Percentiles rank a stretch among this genome's conserved stretches.
These are phyloP conservation scores for Apeira syringaria DNA, from an alignment of 2,888 invertebrate genomes.

Conservation along the genomic window DNA sequence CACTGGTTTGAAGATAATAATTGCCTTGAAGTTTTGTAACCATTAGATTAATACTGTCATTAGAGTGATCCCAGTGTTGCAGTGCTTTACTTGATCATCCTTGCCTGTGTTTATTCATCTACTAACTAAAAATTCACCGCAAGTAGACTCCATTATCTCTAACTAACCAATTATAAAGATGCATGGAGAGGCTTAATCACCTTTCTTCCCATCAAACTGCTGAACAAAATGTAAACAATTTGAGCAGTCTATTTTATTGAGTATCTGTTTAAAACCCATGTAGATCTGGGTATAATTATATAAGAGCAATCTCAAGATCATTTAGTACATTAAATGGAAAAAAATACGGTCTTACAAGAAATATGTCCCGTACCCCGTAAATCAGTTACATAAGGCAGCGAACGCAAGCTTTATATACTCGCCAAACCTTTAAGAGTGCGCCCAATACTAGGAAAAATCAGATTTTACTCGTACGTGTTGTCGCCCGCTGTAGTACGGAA, in stretches of 20 bases:
- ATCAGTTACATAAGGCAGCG: constrained; percentile 14
- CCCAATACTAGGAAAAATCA: no score
- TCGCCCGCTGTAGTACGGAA: no score
- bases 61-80: constrained; percentile 79
- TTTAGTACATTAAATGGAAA: no score
- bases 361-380: no score
- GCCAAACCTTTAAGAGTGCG: constrained; percentile 26
- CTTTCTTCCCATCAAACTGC: constrained; percentile 40
- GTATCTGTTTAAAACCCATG: constrained; percentile 37
- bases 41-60: constrained; percentile 77
- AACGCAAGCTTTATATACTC: constrained; percentile 19
- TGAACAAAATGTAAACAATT: constrained; percentile 19
- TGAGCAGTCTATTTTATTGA: constrained; percentile 6
- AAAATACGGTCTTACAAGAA: no score
- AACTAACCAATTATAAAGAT: constrained; percentile 66
- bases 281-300: constrained; percentile 49
- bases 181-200: constrained; percentile 73
- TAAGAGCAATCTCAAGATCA: no score
- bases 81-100: constrained; percentile 85
- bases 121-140: constrained; percentile 75
- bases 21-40: constrained; percentile 80
- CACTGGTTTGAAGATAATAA: constrained; percentile 79
- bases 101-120: constrained; percentile 84
- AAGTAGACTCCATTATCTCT: constrained; percentile 64
- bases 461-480: no score